phyloP scores from a whole-genome alignment of 2,113 vertebrate species.

The Chunga burmeisteri region DNA sequence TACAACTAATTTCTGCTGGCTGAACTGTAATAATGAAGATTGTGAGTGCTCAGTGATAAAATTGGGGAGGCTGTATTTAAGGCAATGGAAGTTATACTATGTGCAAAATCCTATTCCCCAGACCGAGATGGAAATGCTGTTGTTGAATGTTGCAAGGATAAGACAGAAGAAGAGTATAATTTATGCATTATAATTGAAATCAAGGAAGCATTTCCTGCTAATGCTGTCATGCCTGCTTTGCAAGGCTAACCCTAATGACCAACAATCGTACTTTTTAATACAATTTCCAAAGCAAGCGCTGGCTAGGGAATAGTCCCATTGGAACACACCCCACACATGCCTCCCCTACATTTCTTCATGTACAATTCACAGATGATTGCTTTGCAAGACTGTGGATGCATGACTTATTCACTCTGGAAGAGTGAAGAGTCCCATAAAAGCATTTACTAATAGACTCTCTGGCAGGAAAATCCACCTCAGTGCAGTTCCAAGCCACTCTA shows the following conservation, averaged over 20 bases:
- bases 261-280: conserved; percentile 58
- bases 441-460: conserved; percentile 53
- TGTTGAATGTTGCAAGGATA: conserved; percentile 16
- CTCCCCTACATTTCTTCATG: conserved; percentile 15
- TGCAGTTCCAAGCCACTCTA: conserved; percentile 18
- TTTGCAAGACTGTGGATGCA: conserved; percentile 29
- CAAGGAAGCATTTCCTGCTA: conserved; percentile 60
- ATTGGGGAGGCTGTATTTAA: not conserved
- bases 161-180: conserved; percentile 10
- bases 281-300: conserved; percentile 15
- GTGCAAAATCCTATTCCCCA: conserved; percentile 54
- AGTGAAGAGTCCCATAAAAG: conserved; percentile 45
- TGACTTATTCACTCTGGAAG: not conserved
- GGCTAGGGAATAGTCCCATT: conserved; percentile 18
- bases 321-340: conserved; percentile 28
- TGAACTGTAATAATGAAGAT: conserved; percentile 59
- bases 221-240: conserved; percentile 41
- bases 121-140: not conserved
- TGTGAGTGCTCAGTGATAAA: conserved; percentile 52
- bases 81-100: conserved; percentile 32
- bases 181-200: conserved; percentile 62
- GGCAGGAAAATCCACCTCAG: conserved; percentile 29
- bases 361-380: conserved; percentile 38
- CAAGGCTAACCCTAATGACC: conserved; percentile 64
- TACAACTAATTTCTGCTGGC: conserved; percentile 50